phyloP scores from a whole-genome alignment of 2,888 invertebrate species.

The Xestia rhomboidea region DNA sequence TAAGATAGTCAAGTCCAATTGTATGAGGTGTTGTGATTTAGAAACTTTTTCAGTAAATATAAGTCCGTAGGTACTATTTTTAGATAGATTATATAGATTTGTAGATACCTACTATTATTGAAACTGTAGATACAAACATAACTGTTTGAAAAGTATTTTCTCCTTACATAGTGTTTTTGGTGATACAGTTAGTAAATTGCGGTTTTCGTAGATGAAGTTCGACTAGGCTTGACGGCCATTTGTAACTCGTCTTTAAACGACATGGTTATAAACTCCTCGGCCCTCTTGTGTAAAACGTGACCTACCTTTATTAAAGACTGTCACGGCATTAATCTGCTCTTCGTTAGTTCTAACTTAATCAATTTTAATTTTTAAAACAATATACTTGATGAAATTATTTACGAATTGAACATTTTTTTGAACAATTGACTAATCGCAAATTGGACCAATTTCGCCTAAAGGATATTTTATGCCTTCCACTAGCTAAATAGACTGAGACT shows the following conservation, averaged over 20 bases:
- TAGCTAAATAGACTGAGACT: background rate
- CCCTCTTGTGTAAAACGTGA: background rate
- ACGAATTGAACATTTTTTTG: too few relatives aligned
- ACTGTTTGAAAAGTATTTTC: background rate
- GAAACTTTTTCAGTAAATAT: slow-evolving; percentile 5
- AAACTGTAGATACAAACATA: background rate
- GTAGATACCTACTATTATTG: too few relatives aligned
- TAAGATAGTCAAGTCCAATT: slow-evolving; percentile 1
- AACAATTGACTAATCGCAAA: too few relatives aligned
- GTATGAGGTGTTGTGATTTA: slow-evolving; percentile 16
- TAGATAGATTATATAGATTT: too few relatives aligned
- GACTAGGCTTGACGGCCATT: background rate
- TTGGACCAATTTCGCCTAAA: too few relatives aligned
- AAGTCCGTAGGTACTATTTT: too few relatives aligned
- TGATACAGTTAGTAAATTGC: background rate
- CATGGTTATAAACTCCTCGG: background rate
- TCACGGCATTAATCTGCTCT: background rate
- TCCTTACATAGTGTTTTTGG: background rate
- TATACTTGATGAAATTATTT: background rate
- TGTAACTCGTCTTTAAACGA: background rate
- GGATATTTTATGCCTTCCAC: background rate
- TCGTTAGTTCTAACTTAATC: background rate
- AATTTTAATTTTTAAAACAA: background rate
- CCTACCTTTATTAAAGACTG: background rate
- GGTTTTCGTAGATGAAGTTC: background rate